A percentile compares a stretch with the other conserved stretches of the same genome.
These are phyloP conservation scores for Poeciliopsis paucimaculata DNA, from an alignment of 2,797 vertebrate species.

Conservation along the genomic window DNA sequence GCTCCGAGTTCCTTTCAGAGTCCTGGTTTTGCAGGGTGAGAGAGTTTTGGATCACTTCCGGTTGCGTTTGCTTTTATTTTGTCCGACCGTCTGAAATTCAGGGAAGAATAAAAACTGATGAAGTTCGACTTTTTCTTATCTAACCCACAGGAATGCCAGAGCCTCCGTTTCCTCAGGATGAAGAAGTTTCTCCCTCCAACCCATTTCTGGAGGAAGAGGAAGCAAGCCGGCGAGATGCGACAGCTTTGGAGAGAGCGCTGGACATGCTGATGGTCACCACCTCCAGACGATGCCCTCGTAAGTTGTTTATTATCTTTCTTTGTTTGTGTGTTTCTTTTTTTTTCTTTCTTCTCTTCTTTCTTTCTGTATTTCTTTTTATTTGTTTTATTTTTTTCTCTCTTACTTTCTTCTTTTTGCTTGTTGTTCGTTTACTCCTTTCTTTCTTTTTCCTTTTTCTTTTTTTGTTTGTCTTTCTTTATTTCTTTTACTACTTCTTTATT, in stretches of 20 bases:
- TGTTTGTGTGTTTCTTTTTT: not conserved
- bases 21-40: slow-evolving; percentile 93
- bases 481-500: too few species aligned
- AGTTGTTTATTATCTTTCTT: slow-evolving; percentile 55
- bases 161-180: slow-evolving; percentile 90
- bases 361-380: not conserved
- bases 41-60: not conserved
- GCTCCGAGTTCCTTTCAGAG: slow-evolving; percentile 94
- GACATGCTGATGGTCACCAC: slow-evolving; percentile 95
- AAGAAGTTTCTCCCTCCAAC: slow-evolving; percentile 93
- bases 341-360: not conserved
- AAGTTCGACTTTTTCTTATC: not conserved
- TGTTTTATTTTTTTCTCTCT: too few species aligned
- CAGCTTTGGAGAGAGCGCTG: slow-evolving; percentile 87
- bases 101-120: not conserved
- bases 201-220: slow-evolving; percentile 97
- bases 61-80: not conserved
- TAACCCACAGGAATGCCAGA: slow-evolving; percentile 88
- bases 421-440: not conserved
- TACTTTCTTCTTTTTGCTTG: too few species aligned
- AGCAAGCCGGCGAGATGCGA: slow-evolving; percentile 87
- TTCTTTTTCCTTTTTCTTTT: not conserved
- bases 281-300: slow-evolving; percentile 91
- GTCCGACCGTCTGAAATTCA: not conserved
- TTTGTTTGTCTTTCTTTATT: too few species aligned